A percentile compares a stretch with the other conserved stretches of the same genome.
Conservation (phyloP, 2,113 vertebrate species). For the Daubentonia madagascariensis region DNA sequence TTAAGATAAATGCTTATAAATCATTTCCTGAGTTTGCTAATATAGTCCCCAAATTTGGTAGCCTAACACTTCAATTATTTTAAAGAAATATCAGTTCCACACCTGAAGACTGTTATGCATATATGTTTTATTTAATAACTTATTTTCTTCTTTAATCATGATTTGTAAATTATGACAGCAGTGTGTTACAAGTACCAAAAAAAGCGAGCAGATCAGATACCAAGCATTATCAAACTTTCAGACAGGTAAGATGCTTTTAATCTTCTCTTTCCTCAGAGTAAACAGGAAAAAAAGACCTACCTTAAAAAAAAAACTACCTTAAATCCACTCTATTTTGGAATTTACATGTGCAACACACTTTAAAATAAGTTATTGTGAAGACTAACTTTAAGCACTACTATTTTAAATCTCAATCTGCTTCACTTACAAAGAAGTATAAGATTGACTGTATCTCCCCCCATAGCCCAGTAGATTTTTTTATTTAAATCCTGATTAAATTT, state of each 20-base stretch:
- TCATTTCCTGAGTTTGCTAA: not conserved
- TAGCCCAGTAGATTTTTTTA: not conserved
- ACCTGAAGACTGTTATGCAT: not conserved
- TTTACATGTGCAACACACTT: slow-evolving; percentile 25
- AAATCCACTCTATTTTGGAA: not conserved
- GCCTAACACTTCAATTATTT: slow-evolving; percentile 27
- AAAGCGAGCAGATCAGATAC: slow-evolving; percentile 19
- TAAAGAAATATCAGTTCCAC: not conserved
- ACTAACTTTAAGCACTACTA: not conserved
- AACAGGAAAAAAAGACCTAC: no score
- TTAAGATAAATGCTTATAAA: slow-evolving; percentile 26
- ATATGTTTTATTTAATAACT: not conserved
- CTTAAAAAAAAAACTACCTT: not conserved
- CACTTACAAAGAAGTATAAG: not conserved
- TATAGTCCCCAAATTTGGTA: not conserved
- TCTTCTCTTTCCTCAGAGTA: slow-evolving; percentile 24
- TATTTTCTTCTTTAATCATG: slow-evolving; percentile 39
- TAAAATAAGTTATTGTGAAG: slow-evolving; percentile 24
- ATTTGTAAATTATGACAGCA: slow-evolving; percentile 16
- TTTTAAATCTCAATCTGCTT: slow-evolving; percentile 42
- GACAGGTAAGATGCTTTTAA: slow-evolving; percentile 11
- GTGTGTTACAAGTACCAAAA: not conserved
- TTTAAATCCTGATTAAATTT: slow-evolving; percentile 45
- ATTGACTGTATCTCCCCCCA: not conserved
- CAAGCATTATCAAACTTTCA: slow-evolving; percentile 27